These are phyloP conservation scores for Dryoscopus gambensis DNA, from an alignment of 2,113 vertebrate species.

Conservation along the genomic window DNA sequence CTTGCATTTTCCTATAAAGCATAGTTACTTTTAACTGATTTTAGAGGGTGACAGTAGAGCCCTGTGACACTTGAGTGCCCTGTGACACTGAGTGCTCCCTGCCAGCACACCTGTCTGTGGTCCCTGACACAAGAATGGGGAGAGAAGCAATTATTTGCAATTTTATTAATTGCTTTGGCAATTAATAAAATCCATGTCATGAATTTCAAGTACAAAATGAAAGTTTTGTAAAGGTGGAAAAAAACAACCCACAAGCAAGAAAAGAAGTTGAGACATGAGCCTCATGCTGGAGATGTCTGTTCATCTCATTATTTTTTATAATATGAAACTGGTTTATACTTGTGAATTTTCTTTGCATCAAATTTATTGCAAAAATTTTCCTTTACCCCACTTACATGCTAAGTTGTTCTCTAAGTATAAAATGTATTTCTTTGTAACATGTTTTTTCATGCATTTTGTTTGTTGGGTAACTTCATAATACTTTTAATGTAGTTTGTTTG, in stretches of 20 bases:
- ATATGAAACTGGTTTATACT: not conserved
- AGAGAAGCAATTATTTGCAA: not conserved
- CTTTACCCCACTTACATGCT: not conserved
- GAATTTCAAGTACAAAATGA: not conserved
- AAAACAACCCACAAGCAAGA: not conserved
- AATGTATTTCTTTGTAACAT: not conserved
- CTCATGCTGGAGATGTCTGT: not conserved
- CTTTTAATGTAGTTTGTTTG: slow-evolving; percentile 26
- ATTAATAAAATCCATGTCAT: not conserved
- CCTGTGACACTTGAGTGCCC: not conserved
- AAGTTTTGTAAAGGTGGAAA: not conserved
- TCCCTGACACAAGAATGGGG: rapidly evolving
- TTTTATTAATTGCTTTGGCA: not conserved
- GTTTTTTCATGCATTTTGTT: slow-evolving; percentile 12
- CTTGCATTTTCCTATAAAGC: rapidly evolving
- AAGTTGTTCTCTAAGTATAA: not conserved
- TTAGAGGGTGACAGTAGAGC: not conserved
- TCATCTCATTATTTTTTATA: not conserved
- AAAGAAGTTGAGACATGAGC: not conserved
- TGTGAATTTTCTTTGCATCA: not conserved
- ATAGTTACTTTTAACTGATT: not conserved
- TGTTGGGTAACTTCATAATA: not conserved
- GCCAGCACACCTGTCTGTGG: not conserved
- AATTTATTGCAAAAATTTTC: not conserved
- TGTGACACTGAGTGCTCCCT: not conserved